Conservation (phyloP, 2,113 vertebrate species). For the Nyctibius bracteatus region DNA sequence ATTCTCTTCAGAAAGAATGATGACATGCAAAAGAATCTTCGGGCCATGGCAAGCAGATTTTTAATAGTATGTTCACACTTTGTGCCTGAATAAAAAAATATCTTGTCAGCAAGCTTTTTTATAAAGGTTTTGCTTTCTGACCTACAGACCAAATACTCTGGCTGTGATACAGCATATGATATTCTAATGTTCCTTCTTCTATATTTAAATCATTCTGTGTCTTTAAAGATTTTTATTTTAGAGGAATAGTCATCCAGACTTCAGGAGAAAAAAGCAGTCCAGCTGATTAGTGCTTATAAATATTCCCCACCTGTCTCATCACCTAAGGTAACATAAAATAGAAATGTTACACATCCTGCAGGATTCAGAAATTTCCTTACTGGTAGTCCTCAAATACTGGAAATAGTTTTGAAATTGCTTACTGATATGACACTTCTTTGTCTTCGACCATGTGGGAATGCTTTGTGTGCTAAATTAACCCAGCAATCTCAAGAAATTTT, state of each 20-base stretch:
- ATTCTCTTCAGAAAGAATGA: background rate
- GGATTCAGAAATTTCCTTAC: background rate
- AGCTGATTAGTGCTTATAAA: background rate
- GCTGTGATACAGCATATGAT: background rate
- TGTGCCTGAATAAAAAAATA: background rate
- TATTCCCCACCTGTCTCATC: background rate
- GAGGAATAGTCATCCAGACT: background rate
- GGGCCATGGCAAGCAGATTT: background rate
- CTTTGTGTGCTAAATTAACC: background rate
- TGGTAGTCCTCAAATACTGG: background rate
- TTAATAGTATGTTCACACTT: background rate
- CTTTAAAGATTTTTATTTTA: background rate
- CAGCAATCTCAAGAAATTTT: background rate
- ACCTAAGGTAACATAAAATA: background rate
- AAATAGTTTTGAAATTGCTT: background rate
- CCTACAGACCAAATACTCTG: background rate
- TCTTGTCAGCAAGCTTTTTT: background rate
- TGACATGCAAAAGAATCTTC: background rate
- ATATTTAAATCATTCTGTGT: background rate
- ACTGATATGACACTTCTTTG: background rate
- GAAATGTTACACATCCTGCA: background rate
- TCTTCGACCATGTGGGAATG: background rate
- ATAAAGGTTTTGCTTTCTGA: background rate
- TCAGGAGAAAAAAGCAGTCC: fast-evolving
- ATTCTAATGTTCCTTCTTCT: background rate